Evolutionary conservation across 2,113 vertebrate genomes (phyloP).

Genomic region (Pionites leucogaster): DNA sequence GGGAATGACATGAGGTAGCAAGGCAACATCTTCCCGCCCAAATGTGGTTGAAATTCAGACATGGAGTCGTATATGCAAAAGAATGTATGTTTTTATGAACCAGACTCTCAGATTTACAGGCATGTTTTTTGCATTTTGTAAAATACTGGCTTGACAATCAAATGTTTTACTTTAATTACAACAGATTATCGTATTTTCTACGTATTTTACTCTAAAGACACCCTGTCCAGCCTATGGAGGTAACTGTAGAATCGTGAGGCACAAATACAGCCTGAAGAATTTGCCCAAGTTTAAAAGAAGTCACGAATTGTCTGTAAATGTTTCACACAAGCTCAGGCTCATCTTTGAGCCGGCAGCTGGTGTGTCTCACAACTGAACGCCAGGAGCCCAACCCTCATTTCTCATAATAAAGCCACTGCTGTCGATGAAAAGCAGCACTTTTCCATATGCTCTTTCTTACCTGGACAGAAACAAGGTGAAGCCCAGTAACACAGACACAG

Average conservation of each 20-base stretch:
- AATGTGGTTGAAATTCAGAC: not conserved
- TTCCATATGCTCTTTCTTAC: not conserved
- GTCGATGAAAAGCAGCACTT: not conserved
- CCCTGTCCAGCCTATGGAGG: not conserved
- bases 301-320: not conserved
- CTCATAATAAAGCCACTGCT: not conserved
- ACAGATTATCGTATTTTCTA: not conserved
- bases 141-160: not conserved
- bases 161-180: not conserved
- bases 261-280: not conserved
- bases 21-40: not conserved
- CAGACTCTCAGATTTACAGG: not conserved
- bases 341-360: not conserved
- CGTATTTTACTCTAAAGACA: not conserved
- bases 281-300: not conserved
- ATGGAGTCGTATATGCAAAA: not conserved
- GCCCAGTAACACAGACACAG: fast-evolving
- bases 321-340: not conserved
- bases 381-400: not conserved
- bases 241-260: not conserved
- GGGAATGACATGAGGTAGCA: not conserved
- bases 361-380: not conserved
- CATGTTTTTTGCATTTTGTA: not conserved
- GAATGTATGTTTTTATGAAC: not conserved
- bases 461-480: not conserved